These are phyloP conservation scores for Potorous gilbertii DNA, from an alignment of 2,797 vertebrate species.

Conservation along the genomic window DNA sequence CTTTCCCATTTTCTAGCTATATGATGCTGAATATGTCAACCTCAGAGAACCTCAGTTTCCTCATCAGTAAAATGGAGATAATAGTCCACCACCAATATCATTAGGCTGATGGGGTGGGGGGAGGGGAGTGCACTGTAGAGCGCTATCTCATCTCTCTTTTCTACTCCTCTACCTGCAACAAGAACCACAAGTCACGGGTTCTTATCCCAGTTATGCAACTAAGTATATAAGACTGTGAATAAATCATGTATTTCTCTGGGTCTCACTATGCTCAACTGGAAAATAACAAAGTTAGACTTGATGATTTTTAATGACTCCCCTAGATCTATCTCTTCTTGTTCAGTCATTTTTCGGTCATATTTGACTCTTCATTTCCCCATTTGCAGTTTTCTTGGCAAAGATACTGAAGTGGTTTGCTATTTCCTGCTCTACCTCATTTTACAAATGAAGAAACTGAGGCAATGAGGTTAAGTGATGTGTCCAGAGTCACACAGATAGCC, in stretches of 20 bases:
- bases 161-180: not conserved
- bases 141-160: not conserved
- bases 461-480: not conserved
- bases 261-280: not conserved
- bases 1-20: not conserved
- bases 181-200: not conserved
- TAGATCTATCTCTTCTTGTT: not conserved
- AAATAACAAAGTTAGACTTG: not conserved
- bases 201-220: not conserved
- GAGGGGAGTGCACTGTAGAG: no score
- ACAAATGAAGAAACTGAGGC: not conserved
- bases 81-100: not conserved
- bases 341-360: not conserved
- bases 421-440: not conserved
- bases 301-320: not conserved
- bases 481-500: not conserved
- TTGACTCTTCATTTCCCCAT: not conserved
- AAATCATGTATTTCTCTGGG: not conserved
- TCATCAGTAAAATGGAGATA: not conserved
- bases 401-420: not conserved
- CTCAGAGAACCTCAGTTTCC: not conserved
- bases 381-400: not conserved
- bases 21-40: not conserved
- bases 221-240: not conserved
- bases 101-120: not conserved